Conservation (phyloP, 2,888 invertebrate genomes). For the Tetanocera ferruginea region DNA sequence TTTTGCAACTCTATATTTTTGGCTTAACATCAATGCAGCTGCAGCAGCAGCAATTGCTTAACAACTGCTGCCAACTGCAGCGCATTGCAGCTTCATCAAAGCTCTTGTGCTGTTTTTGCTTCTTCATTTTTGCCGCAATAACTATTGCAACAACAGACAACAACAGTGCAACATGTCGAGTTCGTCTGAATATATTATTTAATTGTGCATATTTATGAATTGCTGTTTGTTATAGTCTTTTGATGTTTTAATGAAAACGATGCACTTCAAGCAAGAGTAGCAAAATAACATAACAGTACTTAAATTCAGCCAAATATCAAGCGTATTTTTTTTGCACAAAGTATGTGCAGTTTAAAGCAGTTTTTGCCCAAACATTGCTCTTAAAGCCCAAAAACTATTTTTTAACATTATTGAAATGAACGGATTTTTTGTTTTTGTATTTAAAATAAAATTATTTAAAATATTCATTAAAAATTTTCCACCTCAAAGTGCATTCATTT, state of each 20-base stretch:
- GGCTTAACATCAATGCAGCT: neutral
- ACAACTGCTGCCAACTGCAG: neutral
- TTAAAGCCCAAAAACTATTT: too few species aligned
- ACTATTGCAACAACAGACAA: neutral
- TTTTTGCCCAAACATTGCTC: too few species aligned
- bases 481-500: too few species aligned
- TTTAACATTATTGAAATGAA: too few species aligned
- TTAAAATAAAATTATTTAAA: too few species aligned
- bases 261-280: neutral
- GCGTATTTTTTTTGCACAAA: too few species aligned
- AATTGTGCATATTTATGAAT: neutral
- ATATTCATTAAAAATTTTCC: too few species aligned
- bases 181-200: neutral
- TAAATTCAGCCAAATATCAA: too few species aligned
- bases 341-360: too few species aligned
- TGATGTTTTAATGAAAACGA: neutral
- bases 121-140: neutral
- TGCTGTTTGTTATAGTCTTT: neutral
- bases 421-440: too few species aligned
- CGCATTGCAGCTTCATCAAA: conserved; percentile 3
- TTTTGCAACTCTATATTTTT: neutral
- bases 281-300: too few species aligned
- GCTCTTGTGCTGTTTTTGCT: neutral
- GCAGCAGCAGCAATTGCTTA: neutral
- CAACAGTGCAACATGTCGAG: neutral